Percentiles rank a stretch among this genome's conserved stretches.
Evolutionary conservation across 1,140 invertebrate species (phyloP).

Genomic region (Bicyclus anynana): DNA sequence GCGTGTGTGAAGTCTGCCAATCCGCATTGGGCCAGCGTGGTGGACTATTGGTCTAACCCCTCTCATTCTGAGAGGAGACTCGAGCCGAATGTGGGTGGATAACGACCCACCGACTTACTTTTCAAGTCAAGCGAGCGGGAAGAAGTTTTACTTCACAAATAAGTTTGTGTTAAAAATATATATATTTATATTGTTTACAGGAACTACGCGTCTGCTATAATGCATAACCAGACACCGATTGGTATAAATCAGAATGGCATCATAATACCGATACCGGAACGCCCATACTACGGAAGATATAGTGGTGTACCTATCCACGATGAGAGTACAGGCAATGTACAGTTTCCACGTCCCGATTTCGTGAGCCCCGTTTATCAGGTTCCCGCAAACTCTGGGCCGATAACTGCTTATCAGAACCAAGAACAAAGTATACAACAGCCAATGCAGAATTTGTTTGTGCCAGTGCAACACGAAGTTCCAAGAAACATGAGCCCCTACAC

Average conservation of each 20-base stretch:
- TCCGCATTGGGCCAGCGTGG: too few relatives aligned
- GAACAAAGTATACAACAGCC: slow-evolving; percentile 25
- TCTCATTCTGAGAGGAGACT: too few relatives aligned
- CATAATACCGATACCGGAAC: slow-evolving; percentile 26
- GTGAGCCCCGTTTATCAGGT: slow-evolving; percentile 27
- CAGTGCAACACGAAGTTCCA: slow-evolving; percentile 29
- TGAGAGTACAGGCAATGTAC: slow-evolving; percentile 25
- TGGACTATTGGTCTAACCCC: too few relatives aligned
- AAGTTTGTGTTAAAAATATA: too few relatives aligned
- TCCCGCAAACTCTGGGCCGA: slow-evolving; percentile 11
- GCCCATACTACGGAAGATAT: slow-evolving; percentile 30
- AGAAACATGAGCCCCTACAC: slow-evolving; percentile 38
- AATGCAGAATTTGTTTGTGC: slow-evolving; percentile 36
- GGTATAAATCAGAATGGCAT: slow-evolving; percentile 28
- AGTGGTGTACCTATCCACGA: slow-evolving; percentile 28
- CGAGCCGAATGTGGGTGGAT: too few relatives aligned
- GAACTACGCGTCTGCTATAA: slow-evolving; percentile 20
- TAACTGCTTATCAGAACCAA: slow-evolving; percentile 18
- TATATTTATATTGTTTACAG: slow-evolving; percentile 10
- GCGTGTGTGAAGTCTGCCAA: too few relatives aligned
- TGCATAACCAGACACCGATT: slow-evolving; percentile 26
- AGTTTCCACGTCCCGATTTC: slow-evolving; percentile 26
- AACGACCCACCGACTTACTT: too few relatives aligned
- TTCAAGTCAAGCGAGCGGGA: too few relatives aligned
- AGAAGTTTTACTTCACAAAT: too few relatives aligned